These are phyloP conservation scores for Alcedo quadribrachys DNA, from an alignment of 2,797 vertebrate genomes.

Conservation along the genomic window DNA sequence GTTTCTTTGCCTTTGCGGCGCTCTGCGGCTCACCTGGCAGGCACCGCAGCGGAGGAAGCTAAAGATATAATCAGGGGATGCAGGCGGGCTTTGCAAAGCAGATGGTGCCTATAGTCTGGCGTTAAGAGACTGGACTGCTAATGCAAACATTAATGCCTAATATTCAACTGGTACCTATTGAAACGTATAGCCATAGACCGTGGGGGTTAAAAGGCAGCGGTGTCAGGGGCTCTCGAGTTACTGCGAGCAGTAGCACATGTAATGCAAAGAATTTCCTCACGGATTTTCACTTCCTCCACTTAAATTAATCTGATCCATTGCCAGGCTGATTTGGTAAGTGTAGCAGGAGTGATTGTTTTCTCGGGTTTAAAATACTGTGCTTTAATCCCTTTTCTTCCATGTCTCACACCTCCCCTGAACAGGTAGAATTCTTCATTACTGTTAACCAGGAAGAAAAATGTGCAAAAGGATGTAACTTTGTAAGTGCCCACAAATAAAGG, in stretches of 20 bases:
- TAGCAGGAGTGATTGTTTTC: background rate
- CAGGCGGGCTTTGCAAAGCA: conserved; percentile 79
- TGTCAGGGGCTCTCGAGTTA: conserved; percentile 20
- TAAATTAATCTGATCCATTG: background rate
- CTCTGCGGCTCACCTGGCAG: conserved; percentile 94
- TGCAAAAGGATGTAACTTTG: background rate
- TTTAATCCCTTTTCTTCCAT: background rate
- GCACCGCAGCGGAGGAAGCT: conserved; percentile 79
- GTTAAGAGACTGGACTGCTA: conserved; percentile 77
- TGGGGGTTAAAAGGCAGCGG: conserved; percentile 44
- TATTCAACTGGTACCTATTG: conserved; percentile 51
- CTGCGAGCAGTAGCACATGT: background rate
- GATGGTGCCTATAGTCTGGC: conserved; percentile 78
- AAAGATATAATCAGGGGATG: conserved; percentile 81
- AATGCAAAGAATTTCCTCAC: background rate
- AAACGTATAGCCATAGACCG: conserved; percentile 44
- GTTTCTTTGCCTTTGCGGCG: conserved; percentile 79
- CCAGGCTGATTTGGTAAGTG: background rate
- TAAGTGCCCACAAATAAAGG: background rate
- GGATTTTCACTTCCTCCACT: conserved; percentile 7
- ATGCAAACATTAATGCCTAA: conserved; percentile 76
- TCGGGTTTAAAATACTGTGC: background rate
- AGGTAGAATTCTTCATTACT: background rate
- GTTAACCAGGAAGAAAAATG: background rate
- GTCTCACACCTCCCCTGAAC: background rate